A percentile compares a stretch with the other conserved stretches of the same genome.
Conservation (phyloP, 2,888 invertebrate species). For the Pardosa pseudoannulata region DNA sequence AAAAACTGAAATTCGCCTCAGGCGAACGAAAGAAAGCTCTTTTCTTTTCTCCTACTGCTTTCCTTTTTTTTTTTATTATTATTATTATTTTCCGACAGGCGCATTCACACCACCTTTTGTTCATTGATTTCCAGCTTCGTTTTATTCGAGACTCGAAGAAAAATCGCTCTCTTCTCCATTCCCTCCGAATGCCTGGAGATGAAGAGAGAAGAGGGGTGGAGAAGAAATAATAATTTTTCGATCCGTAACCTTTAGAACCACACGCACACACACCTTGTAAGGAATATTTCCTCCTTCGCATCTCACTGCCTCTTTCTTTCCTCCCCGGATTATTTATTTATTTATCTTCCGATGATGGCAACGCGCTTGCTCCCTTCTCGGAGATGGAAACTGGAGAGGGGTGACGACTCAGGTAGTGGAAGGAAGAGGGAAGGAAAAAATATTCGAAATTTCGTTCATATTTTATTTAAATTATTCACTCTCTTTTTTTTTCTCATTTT, state of each 20-base stretch:
- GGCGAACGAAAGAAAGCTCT: too few relatives aligned
- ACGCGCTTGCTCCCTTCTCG: too few relatives aligned
- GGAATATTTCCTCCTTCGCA: not conserved
- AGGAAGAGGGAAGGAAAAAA: not conserved
- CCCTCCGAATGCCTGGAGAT: too few relatives aligned
- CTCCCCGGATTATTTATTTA: not conserved
- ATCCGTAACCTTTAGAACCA: constrained; percentile 13
- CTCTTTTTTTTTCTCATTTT: too few relatives aligned
- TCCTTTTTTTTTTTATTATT: too few relatives aligned
- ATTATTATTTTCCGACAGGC: too few relatives aligned
- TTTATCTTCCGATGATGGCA: not conserved
- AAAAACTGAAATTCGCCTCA: too few relatives aligned
- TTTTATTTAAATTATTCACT: not conserved
- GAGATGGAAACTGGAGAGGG: not conserved
- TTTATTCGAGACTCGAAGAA: constrained; percentile 37
- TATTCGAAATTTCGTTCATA: not conserved
- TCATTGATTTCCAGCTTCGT: constrained; percentile 45
- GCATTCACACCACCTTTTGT: constrained; percentile 25
- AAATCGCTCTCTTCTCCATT: not conserved
- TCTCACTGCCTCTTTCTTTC: not conserved
- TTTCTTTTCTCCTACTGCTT: too few relatives aligned
- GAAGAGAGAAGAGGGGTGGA: too few relatives aligned
- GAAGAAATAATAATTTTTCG: constrained; percentile 54
- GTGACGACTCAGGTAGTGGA: not conserved
- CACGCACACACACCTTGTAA: not conserved